These are phyloP conservation scores for Scaptomyza graminum DNA, from an alignment of 1,140 invertebrate genomes.

Conservation along the genomic window DNA sequence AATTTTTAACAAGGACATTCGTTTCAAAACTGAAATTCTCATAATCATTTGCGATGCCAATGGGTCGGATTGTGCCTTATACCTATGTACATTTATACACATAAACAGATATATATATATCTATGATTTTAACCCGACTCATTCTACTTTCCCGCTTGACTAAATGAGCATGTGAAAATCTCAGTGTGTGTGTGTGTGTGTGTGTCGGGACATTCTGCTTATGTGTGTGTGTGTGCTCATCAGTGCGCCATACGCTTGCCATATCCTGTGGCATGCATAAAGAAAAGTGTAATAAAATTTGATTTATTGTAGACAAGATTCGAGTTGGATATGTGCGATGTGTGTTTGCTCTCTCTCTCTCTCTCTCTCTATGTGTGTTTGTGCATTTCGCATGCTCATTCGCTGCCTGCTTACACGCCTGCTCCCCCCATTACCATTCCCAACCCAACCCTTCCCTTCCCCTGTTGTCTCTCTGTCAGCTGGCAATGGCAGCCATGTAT, in stretches of 20 bases:
- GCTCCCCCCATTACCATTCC: conserved; percentile 53
- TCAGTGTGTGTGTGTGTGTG: conserved; percentile 39
- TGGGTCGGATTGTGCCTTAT: conserved; percentile 8
- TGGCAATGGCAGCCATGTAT: conserved; percentile 41
- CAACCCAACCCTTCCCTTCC: background rate
- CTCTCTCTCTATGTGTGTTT: conserved; percentile 5
- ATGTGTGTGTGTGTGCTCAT: conserved; percentile 68
- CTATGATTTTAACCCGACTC: conserved; percentile 38
- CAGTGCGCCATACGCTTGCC: conserved; percentile 78
- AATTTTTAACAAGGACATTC: background rate
- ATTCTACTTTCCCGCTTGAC: conserved; percentile 1
- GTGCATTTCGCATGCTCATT: conserved; percentile 62
- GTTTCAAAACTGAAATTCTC: conserved; percentile 1
- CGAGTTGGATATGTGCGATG: conserved; percentile 80
- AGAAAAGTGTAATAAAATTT: conserved; percentile 84
- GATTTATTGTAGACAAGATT: conserved; percentile 84
- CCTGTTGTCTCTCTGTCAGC: conserved; percentile 12
- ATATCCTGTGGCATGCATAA: conserved; percentile 83
- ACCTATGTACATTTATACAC: background rate
- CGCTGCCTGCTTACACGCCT: conserved; percentile 61
- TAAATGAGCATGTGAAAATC: conserved; percentile 73
- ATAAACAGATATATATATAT: background rate
- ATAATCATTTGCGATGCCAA: conserved; percentile 5
- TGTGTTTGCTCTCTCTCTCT: conserved; percentile 7
- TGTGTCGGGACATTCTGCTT: conserved; percentile 5